These are phyloP conservation scores for Leptobrachium ailaonicum DNA, from an alignment of 2,113 vertebrate species.

Conservation along the genomic window DNA sequence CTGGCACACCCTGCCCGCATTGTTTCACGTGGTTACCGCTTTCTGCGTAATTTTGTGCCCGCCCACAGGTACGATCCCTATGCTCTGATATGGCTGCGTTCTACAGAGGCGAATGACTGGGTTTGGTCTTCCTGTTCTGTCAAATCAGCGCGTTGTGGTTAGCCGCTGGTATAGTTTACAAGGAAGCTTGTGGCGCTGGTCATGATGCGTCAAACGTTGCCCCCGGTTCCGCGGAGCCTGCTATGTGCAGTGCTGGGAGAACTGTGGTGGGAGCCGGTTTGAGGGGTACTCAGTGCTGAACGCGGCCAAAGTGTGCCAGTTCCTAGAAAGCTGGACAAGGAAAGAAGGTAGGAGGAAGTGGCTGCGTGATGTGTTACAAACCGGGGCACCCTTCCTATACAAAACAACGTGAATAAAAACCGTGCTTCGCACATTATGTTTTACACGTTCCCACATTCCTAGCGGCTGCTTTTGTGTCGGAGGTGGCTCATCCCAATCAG, in stretches of 20 bases:
- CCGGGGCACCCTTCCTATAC: too few species aligned
- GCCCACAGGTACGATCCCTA: background rate
- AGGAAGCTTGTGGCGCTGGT: too few species aligned
- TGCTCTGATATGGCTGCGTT: background rate
- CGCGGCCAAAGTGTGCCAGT: constrained; percentile 74
- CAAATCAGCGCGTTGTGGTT: background rate
- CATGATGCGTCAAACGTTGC: constrained; percentile 59
- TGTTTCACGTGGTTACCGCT: too few species aligned
- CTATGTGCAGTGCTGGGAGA: constrained; percentile 86
- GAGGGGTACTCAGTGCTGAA: constrained; percentile 86
- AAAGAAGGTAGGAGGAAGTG: constrained; percentile 56
- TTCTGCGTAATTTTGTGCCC: background rate
- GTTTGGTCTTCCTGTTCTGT: background rate
- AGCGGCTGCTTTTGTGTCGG: too few species aligned
- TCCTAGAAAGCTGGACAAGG: constrained; percentile 76
- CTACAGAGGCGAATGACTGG: background rate
- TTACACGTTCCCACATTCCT: too few species aligned
- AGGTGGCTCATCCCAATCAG: too few species aligned
- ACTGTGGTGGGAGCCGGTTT: constrained; percentile 88
- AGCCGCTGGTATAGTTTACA: too few species aligned
- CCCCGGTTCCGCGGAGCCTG: constrained; percentile 85
- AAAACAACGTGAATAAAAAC: too few species aligned
- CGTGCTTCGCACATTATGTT: too few species aligned
- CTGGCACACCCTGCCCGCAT: too few species aligned
- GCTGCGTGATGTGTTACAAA: too few species aligned